Percentiles rank a stretch among this genome's conserved stretches.
Conservation (phyloP, 1,140 invertebrate species). For the Zaprionus ornatus region DNA sequence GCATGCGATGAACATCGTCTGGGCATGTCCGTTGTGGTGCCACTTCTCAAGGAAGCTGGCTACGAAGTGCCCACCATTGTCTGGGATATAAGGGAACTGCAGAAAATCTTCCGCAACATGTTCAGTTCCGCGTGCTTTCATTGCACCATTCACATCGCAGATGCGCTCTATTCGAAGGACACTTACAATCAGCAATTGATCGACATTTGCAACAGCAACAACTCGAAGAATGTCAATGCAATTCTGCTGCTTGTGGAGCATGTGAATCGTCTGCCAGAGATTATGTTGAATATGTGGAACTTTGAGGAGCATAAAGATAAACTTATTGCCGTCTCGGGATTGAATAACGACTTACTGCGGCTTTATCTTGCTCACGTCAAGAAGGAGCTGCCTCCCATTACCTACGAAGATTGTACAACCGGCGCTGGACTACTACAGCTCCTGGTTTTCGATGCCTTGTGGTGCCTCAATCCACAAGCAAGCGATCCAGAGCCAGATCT, state of each 20-base stretch:
- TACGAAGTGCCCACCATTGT: constrained; percentile 9
- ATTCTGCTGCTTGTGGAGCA: constrained; percentile 17
- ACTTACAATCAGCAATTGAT: constrained; percentile 28
- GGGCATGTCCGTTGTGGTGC: not conserved
- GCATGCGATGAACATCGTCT: constrained; percentile 16
- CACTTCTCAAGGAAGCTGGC: constrained; percentile 10
- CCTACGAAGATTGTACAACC: constrained; percentile 32
- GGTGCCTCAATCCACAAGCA: not conserved
- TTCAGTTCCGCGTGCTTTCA: constrained; percentile 31
- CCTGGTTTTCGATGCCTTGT: constrained; percentile 36
- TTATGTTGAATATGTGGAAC: constrained; percentile 27
- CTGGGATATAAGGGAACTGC: constrained; percentile 20
- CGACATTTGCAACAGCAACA: constrained; percentile 18
- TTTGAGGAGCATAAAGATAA: constrained; percentile 28
- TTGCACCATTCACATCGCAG: constrained; percentile 2
- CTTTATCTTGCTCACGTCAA: constrained; percentile 17
- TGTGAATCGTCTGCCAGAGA: constrained; percentile 17
- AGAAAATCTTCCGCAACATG: constrained; percentile 19
- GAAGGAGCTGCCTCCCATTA: constrained; percentile 30
- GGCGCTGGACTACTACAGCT: constrained; percentile 34
- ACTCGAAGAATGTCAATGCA: constrained; percentile 26
- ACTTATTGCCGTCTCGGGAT: constrained; percentile 13
- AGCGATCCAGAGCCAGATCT: constrained; percentile 11
- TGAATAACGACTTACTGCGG: constrained; percentile 17
- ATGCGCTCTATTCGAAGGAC: not conserved